Conservation (phyloP, 2,113 vertebrate genomes). For the Indri indri region DNA sequence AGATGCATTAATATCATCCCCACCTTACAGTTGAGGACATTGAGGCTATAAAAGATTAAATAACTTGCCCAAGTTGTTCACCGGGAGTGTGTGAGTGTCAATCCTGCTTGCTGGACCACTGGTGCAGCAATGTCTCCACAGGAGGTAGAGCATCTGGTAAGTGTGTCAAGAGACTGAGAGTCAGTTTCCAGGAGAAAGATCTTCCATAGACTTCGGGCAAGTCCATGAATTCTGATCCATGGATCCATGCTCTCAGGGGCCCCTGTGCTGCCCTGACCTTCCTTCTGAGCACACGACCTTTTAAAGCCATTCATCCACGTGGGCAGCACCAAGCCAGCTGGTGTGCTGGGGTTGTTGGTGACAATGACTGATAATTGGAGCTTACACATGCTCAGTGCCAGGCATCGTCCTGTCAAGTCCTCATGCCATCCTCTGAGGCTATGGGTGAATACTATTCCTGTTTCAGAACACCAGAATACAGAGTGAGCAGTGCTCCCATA, state of each 20-base stretch:
- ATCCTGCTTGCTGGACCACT: too few species aligned
- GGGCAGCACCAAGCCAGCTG: rapidly evolving
- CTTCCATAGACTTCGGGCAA: not conserved
- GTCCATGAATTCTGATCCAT: not conserved
- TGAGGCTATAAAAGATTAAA: not conserved
- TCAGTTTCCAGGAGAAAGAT: not conserved
- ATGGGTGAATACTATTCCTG: rapidly evolving
- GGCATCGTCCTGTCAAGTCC: not conserved
- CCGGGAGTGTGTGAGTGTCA: not conserved
- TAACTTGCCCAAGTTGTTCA: not conserved
- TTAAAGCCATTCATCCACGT: rapidly evolving
- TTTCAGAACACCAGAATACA: not conserved
- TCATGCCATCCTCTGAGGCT: rapidly evolving
- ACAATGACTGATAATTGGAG: rapidly evolving
- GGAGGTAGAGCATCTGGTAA: not conserved
- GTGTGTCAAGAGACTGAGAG: too few species aligned
- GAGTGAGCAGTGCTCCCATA: not conserved
- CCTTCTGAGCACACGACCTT: not conserved
- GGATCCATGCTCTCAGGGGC: too few species aligned
- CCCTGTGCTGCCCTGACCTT: not conserved
- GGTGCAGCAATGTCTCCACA: not conserved
- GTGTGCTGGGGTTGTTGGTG: too few species aligned
- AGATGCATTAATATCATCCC: not conserved
- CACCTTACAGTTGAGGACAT: not conserved
- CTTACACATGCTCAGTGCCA: not conserved